Conservation (phyloP, 2,113 vertebrate genomes). For the Acrocephalus kingi region DNA sequence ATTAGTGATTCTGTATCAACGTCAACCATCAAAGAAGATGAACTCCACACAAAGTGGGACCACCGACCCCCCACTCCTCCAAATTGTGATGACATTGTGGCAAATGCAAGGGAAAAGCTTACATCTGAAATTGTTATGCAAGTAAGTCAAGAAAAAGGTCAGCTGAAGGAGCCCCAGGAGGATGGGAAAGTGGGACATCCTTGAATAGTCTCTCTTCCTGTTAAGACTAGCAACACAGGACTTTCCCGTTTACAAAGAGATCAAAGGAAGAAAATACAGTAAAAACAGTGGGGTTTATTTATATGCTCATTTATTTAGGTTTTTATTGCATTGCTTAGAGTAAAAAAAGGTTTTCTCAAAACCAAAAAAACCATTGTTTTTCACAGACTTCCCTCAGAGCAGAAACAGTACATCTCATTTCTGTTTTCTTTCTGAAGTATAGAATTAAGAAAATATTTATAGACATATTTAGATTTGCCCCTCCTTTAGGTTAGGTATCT, state of each 20-base stretch:
- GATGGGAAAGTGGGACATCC: background rate
- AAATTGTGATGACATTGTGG: background rate
- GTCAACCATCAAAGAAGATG: background rate
- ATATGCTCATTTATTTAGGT: background rate
- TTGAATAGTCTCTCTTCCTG: background rate
- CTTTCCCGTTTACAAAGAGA: background rate
- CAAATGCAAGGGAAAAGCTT: background rate
- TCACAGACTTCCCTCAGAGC: background rate
- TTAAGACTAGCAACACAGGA: background rate
- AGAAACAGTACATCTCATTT: background rate
- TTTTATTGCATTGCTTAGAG: background rate
- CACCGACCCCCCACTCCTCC: accelerated
- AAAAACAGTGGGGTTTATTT: background rate
- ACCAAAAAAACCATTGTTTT: background rate
- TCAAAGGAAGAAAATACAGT: background rate
- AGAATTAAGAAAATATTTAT: background rate
- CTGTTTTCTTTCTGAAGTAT: background rate
- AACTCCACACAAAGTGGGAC: background rate
- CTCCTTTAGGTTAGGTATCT: background rate
- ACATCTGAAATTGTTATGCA: background rate
- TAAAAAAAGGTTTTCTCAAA: background rate
- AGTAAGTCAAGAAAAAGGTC: background rate
- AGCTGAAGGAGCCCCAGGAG: background rate
- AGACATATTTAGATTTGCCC: background rate
- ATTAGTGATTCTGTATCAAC: background rate